Percentiles rank a stretch among this genome's conserved stretches.
phyloP scores from a whole-genome alignment of 2,888 invertebrate species.

The Beris morrisii region DNA sequence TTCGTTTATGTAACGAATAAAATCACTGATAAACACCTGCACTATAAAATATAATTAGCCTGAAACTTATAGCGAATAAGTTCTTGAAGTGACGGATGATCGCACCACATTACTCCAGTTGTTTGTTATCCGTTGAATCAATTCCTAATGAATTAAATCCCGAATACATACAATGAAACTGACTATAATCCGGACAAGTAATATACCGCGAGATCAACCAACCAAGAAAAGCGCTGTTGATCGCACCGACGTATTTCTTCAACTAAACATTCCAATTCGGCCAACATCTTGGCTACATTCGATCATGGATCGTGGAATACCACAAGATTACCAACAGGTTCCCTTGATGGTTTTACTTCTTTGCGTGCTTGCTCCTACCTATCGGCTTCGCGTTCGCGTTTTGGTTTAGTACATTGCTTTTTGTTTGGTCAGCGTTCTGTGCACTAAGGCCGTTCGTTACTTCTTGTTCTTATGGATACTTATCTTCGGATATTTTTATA shows the following conservation, averaged over 20 bases:
- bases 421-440: neutral
- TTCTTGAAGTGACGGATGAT: no score
- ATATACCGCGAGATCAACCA: neutral
- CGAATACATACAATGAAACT: no score
- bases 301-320: constrained; percentile 29
- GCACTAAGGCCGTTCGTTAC: constrained; percentile 16
- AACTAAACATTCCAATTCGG: constrained; percentile 17
- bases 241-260: constrained; percentile 20
- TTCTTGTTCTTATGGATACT: no score
- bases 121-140: no score
- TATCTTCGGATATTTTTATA: no score
- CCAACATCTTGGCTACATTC: constrained; percentile 20
- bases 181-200: neutral
- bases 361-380: constrained; percentile 4
- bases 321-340: constrained; percentile 32
- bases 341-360: constrained; percentile 12
- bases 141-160: no score
- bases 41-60: no score
- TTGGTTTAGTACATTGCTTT: constrained; percentile 14
- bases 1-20: no score
- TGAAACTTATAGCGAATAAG: no score
- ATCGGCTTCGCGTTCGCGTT: constrained; percentile 3
- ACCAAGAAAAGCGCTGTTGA: constrained; percentile 9
- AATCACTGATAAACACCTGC: no score
- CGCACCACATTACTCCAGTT: no score